These are phyloP conservation scores for Acholoe squamosa DNA, from an alignment of 2,888 invertebrate genomes.

Conservation along the genomic window DNA sequence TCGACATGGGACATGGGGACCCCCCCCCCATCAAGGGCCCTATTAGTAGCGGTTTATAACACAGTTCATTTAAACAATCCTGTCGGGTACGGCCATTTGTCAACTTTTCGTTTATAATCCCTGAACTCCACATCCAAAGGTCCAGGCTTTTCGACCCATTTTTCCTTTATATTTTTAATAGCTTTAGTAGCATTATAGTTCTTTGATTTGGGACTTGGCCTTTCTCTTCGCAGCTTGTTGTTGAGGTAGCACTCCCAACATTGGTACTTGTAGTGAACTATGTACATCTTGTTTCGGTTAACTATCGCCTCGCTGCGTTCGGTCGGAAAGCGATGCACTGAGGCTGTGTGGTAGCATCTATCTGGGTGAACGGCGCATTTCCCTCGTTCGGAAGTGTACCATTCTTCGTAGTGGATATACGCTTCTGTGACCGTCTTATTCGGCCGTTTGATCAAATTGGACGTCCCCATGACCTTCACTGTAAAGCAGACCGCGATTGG, in stretches of 20 bases:
- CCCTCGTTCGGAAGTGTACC: not conserved
- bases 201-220: not conserved
- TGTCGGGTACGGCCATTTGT: not conserved
- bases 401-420: not conserved
- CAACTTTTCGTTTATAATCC: not conserved
- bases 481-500: not conserved
- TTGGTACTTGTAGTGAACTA: conserved; percentile 5
- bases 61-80: not conserved
- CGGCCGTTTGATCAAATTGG: not conserved
- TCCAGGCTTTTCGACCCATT: not conserved
- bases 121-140: not conserved
- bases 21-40: too few species aligned
- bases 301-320: not conserved
- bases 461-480: not conserved
- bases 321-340: not conserved
- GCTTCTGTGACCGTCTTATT: not conserved
- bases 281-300: not conserved
- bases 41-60: too few species aligned
- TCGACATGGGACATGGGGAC: too few species aligned
- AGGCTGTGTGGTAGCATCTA: not conserved
- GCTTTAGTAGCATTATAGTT: not conserved
- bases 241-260: not conserved
- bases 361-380: not conserved
- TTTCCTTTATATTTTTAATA: not conserved
- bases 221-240: not conserved